phyloP scores from a whole-genome alignment of 2,888 invertebrate genomes.

The Metopia argyrocephala region DNA sequence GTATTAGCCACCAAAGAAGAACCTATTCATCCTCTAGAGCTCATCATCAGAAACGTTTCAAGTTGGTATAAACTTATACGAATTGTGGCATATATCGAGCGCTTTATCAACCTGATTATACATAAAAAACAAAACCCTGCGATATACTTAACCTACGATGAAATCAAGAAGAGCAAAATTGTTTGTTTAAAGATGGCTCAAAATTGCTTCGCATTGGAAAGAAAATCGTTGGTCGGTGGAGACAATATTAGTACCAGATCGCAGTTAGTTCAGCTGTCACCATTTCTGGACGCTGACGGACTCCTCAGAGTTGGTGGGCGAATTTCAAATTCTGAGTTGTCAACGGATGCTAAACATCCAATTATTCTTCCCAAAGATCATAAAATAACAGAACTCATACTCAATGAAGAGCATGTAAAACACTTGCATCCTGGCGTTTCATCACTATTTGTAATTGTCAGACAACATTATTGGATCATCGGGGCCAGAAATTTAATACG shows the following conservation, averaged over 20 bases:
- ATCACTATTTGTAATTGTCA: slow-evolving; percentile 57
- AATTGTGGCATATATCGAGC: slow-evolving; percentile 31
- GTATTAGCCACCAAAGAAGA: too few species aligned
- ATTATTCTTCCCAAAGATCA: slow-evolving; percentile 49
- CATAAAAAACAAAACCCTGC: too few species aligned
- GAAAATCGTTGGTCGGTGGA: neutral
- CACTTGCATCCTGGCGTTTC: slow-evolving; percentile 52
- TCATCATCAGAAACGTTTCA: slow-evolving; percentile 7
- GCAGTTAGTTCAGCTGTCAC: slow-evolving; percentile 31
- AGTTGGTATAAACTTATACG: slow-evolving; percentile 38
- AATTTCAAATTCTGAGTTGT: slow-evolving; percentile 34
- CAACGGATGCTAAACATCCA: slow-evolving; percentile 39
- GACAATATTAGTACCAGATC: neutral
- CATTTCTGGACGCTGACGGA: slow-evolving; percentile 36
- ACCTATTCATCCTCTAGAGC: neutral
- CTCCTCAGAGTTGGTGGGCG: slow-evolving; percentile 45
- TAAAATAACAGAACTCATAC: slow-evolving; percentile 35
- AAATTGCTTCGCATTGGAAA: neutral
- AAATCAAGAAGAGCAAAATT: slow-evolving; percentile 23
- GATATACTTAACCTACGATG: slow-evolving; percentile 7
- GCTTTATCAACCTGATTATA: slow-evolving; percentile 30
- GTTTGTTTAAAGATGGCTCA: too few species aligned
- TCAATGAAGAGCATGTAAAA: slow-evolving; percentile 30
- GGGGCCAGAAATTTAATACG: slow-evolving; percentile 56
- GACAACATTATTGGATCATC: slow-evolving; percentile 59